A percentile compares a stretch with the other conserved stretches of the same genome.
Conservation (phyloP, 2,113 vertebrate genomes). For the Passerina amoena region DNA sequence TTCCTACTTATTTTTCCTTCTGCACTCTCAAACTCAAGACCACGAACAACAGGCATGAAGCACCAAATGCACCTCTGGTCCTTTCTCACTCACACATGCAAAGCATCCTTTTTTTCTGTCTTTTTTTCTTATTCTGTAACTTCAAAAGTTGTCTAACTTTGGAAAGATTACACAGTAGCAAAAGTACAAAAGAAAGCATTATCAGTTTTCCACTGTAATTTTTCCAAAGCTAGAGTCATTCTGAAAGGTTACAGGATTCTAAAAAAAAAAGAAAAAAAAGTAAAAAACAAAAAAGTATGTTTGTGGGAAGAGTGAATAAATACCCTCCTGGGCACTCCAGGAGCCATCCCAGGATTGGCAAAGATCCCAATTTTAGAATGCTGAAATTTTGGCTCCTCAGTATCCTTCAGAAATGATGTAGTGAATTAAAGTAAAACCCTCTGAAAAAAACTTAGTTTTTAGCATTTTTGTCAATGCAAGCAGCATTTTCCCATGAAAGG, state of each 20-base stretch:
- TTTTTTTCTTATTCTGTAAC: not conserved
- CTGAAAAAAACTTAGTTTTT: not conserved
- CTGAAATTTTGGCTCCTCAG: not conserved
- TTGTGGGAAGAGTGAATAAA: conserved; percentile 41
- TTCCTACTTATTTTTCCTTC: not conserved
- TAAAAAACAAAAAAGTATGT: not conserved
- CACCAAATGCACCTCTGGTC: not conserved
- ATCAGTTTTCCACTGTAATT: conserved; percentile 43
- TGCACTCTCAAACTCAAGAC: not conserved
- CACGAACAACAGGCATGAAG: not conserved
- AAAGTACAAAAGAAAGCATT: conserved; percentile 56
- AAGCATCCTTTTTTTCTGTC: not conserved
- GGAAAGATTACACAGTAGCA: conserved; percentile 40
- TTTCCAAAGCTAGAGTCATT: conserved; percentile 37
- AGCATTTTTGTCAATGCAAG: not conserved
- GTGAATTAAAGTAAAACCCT: not conserved
- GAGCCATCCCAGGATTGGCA: not conserved
- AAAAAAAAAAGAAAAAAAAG: not conserved
- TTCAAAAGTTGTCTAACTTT: conserved; percentile 44
- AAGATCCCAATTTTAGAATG: not conserved
- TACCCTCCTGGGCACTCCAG: not conserved
- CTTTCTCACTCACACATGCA: not conserved
- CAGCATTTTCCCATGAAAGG: not conserved
- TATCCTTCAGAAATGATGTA: not conserved
- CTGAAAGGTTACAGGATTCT: conserved; percentile 41